Base-by-base conservation (phyloP, 2,888 invertebrate species). In the Ellobium chinense region DNA sequence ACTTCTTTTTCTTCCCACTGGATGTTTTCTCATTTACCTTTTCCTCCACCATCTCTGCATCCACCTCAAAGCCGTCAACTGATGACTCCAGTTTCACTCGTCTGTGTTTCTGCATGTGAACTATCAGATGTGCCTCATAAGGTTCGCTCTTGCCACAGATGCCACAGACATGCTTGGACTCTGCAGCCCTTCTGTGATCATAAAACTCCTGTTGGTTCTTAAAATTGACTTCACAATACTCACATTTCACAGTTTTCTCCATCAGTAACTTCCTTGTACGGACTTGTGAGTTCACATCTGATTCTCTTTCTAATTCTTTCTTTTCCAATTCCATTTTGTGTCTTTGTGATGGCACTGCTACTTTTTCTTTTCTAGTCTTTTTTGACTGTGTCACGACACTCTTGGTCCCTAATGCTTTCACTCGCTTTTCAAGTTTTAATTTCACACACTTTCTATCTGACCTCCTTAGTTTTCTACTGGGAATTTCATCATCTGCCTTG, bases 91-190 rank as follows among this genome's bases (percentile, higher is more conserved):
- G 54, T 39, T 80, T 80, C 5, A 37, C 54, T 21, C 56, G 39
- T 18, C 68, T 62, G 54, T 80, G 80, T 37, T 54, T 75, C 68
- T 69, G 80, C 80, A 80, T 80, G 37, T 80, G 80, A 0, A 80
- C 80, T 31, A 80, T 80, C 3, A 80, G 56, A 37, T 75, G 68
- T 34, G 80, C 80, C 27, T 75, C 75, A 75, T 75, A 80, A 0
- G 69, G 80, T 34, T 80, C 75, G 12, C 37, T 54, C 56, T 80
- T 80, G 24, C 80, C 80, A 80, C 80, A 80, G 21, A 75, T 68
- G 21, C 39, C 56, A 80, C 80, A 80, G 21, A 0, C 36, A 36
- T 66, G 72, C 24, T 21, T 29, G 0, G 74, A 75, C 34, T 68
- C 80, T 24, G 68, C 68, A 37, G 37, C 66, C 34, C 70, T 58